These are phyloP conservation scores for Caenorhabditis sulstoni DNA, from an alignment of 2,888 invertebrate species.

Conservation along the genomic window DNA sequence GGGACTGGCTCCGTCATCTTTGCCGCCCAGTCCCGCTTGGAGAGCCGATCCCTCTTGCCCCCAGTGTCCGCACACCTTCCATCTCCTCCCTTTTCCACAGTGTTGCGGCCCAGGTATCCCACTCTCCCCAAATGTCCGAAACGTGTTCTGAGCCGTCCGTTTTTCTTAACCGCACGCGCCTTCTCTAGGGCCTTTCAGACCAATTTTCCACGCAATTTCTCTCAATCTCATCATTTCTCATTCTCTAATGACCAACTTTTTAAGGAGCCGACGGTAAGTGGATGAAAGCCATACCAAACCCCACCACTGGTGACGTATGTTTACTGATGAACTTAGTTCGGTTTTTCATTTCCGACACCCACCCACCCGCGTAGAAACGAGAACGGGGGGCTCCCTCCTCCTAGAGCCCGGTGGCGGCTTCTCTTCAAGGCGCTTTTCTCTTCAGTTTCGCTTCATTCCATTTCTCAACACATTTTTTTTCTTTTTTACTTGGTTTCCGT, in stretches of 20 bases:
- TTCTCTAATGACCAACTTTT: slow-evolving; percentile 37
- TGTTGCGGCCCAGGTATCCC: slow-evolving; percentile 14
- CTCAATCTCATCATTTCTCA: not conserved
- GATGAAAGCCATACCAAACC: slow-evolving; percentile 18
- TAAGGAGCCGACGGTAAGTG: slow-evolving; percentile 66
- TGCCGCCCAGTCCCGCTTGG: not conserved
- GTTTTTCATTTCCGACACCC: slow-evolving; percentile 34
- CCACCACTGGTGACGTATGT: slow-evolving; percentile 54
- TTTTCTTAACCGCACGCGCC: slow-evolving; percentile 60
- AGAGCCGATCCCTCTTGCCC: slow-evolving; percentile 1
- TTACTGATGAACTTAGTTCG: slow-evolving; percentile 46
- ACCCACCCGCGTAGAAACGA: not conserved
- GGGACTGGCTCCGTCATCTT: too few relatives aligned
- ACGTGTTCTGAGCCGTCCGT: slow-evolving; percentile 43
- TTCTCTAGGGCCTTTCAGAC: slow-evolving; percentile 9
- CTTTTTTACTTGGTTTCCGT: slow-evolving; percentile 29
- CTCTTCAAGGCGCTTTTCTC: slow-evolving; percentile 19
- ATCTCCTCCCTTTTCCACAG: slow-evolving; percentile 2
- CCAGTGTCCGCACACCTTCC: slow-evolving; percentile 4
- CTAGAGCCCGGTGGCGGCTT: slow-evolving; percentile 4
- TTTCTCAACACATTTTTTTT: slow-evolving; percentile 21
- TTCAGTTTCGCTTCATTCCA: slow-evolving; percentile 28
- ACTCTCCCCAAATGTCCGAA: slow-evolving; percentile 8
- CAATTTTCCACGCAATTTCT: not conserved
- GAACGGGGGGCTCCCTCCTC: not conserved